Evolutionary conservation across 2,797 vertebrate genomes (phyloP), one percentile per base, ranked within the genome.

Genomic region (Cynodonichthys magdalenae): DNA sequence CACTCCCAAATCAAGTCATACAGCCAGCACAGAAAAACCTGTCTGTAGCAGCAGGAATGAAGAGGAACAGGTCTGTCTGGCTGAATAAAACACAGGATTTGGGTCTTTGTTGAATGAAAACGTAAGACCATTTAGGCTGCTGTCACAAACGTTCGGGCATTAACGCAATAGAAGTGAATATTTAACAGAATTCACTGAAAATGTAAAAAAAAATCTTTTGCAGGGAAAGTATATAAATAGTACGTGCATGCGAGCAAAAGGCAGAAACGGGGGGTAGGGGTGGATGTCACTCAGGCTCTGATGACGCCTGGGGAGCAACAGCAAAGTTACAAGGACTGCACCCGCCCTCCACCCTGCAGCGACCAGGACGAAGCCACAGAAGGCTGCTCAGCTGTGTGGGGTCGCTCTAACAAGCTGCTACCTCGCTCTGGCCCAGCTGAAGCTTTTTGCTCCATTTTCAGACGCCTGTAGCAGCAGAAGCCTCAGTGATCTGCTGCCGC

Each of bases 261-360:
- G 74, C 79, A 80, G 83, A 63, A 62, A 63, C 79, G 73, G 60
- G 41, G 17, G 62, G 45, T 5, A 4, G 64, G 56, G 48, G 48
- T 7, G 84, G 80, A 69, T 89, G 83, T 89, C 87, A 86, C 66
- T 91, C 86, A 78, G 74, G 55, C 69, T 15, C 39, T 69, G 67
- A 80, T 76, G 69, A 45, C 51, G 86, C 89, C 88, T 57, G 68
- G 80, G 76, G 86, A 84, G 59, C 74, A 74, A 65, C 72, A 81
- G 89, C 83, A 69, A 77, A 61, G 82, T 63, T 85, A 83, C 88
- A 89, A 89, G 86, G 88, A 88, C 89, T 85, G 81, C 79, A 87
- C 86, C 88, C 82, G 82, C 74, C 87, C 88, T 88, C 87, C 87
- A 87, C 86, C 90, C 90, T 81, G 83, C 82, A 83, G 87, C 86